Evolutionary conservation across 1,140 invertebrate species (phyloP).

Genomic region (Lordiphosa collinella): DNA sequence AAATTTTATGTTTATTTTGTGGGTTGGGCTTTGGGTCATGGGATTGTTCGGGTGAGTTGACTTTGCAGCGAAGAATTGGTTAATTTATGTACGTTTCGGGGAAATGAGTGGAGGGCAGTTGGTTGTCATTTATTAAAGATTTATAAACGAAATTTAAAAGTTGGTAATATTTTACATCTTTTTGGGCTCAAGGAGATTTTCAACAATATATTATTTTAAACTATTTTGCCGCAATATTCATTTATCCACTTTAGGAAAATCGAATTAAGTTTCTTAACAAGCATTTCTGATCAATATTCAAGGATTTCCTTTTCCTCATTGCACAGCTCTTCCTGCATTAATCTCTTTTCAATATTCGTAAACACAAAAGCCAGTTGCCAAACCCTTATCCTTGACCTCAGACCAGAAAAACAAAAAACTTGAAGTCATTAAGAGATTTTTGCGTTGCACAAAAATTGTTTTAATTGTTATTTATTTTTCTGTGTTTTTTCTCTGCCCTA

Average conservation of each 20-base stretch:
- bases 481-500: slow-evolving; percentile 23
- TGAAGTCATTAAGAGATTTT: slow-evolving; percentile 62
- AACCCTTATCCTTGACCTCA: slow-evolving; percentile 64
- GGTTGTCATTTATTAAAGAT: background rate
- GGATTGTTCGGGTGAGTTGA: slow-evolving; percentile 8
- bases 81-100: slow-evolving; percentile 15
- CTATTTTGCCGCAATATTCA: no score
- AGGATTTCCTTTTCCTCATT: background rate
- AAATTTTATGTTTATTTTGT: slow-evolving; percentile 46
- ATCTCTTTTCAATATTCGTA: slow-evolving; percentile 44
- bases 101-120: background rate
- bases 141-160: no score
- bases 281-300: background rate
- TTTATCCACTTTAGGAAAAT: no score
- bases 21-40: slow-evolving; percentile 15
- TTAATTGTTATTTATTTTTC: slow-evolving; percentile 70
- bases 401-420: slow-evolving; percentile 12
- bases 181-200: no score
- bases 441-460: slow-evolving; percentile 57
- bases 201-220: no score
- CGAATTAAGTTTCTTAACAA: no score
- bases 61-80: slow-evolving; percentile 11
- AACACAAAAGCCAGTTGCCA: slow-evolving; percentile 48
- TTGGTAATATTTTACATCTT: no score
- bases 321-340: slow-evolving; percentile 11